Conservation (phyloP, 2,888 invertebrate genomes). For the Blera fallax region DNA sequence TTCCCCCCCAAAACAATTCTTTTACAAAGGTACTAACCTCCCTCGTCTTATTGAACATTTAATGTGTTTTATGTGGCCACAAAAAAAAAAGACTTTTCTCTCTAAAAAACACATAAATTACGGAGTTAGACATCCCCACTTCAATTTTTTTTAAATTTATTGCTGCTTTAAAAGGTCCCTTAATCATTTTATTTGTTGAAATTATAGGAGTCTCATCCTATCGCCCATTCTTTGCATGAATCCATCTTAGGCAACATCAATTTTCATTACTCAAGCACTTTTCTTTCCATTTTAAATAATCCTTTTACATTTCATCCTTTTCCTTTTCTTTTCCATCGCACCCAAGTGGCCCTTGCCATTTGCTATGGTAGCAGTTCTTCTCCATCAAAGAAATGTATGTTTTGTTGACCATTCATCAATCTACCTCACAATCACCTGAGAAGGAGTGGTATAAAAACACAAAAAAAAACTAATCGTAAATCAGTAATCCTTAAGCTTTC, state of each 20-base stretch:
- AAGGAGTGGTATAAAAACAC: neutral
- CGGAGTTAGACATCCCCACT: conserved; percentile 21
- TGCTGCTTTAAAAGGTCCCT: conserved; percentile 27
- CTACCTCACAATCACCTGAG: conserved; percentile 2
- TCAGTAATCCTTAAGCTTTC: conserved; percentile 44
- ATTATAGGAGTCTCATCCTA: conserved; percentile 23
- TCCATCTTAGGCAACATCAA: conserved; percentile 43
- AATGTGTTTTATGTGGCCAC: conserved; percentile 20
- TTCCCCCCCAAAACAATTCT: neutral
- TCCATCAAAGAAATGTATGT: conserved; percentile 11
- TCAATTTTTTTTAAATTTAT: conserved; percentile 46
- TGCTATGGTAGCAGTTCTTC: neutral
- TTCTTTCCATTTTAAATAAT: conserved; percentile 48
- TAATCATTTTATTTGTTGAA: conserved; percentile 49
- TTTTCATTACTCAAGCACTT: conserved; percentile 53
- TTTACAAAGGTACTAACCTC: neutral
- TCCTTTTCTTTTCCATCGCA: neutral
- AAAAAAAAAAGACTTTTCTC: neutral
- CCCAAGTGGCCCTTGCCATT: neutral
- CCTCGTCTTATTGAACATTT: conserved; percentile 17
- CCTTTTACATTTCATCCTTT: conserved; percentile 30
- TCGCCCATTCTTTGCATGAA: neutral
- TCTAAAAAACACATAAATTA: neutral
- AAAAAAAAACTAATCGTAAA: conserved; percentile 43
- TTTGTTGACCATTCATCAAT: conserved; percentile 61